Evolutionary conservation across 2,888 invertebrate genomes (phyloP).

Genomic region (Synergus laeviventris): DNA sequence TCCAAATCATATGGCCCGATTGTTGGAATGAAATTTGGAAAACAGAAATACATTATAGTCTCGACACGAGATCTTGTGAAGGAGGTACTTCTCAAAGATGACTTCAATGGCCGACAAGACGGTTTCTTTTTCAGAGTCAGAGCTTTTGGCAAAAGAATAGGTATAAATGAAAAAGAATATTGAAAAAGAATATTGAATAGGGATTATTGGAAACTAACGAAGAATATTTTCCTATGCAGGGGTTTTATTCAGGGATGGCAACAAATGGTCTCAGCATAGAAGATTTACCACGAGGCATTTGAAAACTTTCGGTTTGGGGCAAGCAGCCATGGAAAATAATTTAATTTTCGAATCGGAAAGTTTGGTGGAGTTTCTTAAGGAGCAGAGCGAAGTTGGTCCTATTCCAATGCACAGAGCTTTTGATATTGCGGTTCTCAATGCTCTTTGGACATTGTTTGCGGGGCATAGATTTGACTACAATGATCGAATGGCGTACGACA

Average conservation of each 20-base stretch:
- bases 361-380: slow-evolving; percentile 76
- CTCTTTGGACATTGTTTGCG: slow-evolving; percentile 84
- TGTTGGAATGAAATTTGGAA: slow-evolving; percentile 82
- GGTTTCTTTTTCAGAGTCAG: slow-evolving; percentile 83
- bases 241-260: slow-evolving; percentile 83
- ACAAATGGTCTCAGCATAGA: slow-evolving; percentile 82
- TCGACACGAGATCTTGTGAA: slow-evolving; percentile 81
- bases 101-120: slow-evolving; percentile 84
- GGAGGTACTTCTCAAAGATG: slow-evolving; percentile 80
- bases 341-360: slow-evolving; percentile 79
- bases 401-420: slow-evolving; percentile 78
- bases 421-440: slow-evolving; percentile 82
- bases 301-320: slow-evolving; percentile 81
- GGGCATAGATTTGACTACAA: slow-evolving; percentile 81
- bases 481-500: slow-evolving; percentile 78
- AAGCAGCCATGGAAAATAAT: slow-evolving; percentile 79
- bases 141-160: slow-evolving; percentile 82
- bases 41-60: slow-evolving; percentile 80
- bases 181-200: not conserved
- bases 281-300: slow-evolving; percentile 83
- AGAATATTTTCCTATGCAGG: slow-evolving; percentile 75
- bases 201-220: not conserved
- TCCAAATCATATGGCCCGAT: slow-evolving; percentile 81
- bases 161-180: slow-evolving; percentile 70
- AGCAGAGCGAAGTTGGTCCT: slow-evolving; percentile 68